Base-by-base conservation (phyloP, 2,888 invertebrate genomes). In the Mystacides longicornis region DNA sequence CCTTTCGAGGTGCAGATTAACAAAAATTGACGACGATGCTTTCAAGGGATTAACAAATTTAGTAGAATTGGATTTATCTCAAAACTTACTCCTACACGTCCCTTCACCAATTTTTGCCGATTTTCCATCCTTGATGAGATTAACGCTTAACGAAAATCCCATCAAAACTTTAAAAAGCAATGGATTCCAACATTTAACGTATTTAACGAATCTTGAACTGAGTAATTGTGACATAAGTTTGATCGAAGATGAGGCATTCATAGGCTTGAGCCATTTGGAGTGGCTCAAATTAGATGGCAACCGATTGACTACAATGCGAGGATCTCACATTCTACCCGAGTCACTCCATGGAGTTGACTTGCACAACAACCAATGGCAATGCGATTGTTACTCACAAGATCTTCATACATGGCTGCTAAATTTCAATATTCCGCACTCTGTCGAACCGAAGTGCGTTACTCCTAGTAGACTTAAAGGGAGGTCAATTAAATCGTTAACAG, bases 341-440 rank as follows among this genome's bases (percentile, higher is more conserved):
- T 82, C 83, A 49, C 74, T 93, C 63, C 85, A 88, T 64, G 90
- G 89, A 56, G 81, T 93, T 56, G 85, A 88, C 65, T 74, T 93
- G 63, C 87, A 92, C 69, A 86, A 86, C 68, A 93, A 93, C 78
- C 86, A 87, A 62, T 93, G 93, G 93, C 81, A 83, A 63, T 93
- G 93, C 71, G 90, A 93, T 71, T 93, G 93, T 70, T 81, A 85
- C 64, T 77, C 93, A 66, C 75, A 85, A 63, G 85, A 88, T 65
- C 74, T 93, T 66, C 84, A 89, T 67, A 73, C 79, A 61, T 93
- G 92, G 91, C 78, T 93, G 64, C 77, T 80, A 62, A 82, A 82
- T 67, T 85, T 86, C 67, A 86, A 85, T 66, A 84, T 87, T 63
- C 88, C 90, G 7, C 85, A 87, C 67, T 81, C 85, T 23, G 82